Evolutionary conservation across 2,113 vertebrate species (phyloP).

Genomic region (Pelvicachromis taeniatus): DNA sequence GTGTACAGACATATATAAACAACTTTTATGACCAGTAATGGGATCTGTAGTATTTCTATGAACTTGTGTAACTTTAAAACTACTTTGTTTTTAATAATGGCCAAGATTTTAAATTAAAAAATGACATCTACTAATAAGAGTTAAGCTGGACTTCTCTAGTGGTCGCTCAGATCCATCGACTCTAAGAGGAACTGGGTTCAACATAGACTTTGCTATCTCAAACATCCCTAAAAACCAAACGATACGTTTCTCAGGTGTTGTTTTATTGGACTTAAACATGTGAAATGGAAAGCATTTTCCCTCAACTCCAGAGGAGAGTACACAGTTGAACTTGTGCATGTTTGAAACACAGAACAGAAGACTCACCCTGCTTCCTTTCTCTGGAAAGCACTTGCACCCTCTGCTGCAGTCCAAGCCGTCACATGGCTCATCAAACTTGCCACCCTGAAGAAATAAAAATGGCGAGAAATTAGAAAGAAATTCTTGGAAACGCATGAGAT

Average conservation of each 20-base stretch:
- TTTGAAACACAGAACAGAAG: neutral
- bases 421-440: constrained; percentile 72
- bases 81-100: neutral
- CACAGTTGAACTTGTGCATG: neutral
- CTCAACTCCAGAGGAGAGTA: neutral
- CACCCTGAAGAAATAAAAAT: constrained; percentile 64
- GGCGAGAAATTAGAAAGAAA: neutral
- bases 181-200: neutral
- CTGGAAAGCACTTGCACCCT: constrained; percentile 81
- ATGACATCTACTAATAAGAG: neutral
- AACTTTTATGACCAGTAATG: too few relatives aligned
- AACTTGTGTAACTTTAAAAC: neutral
- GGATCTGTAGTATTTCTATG: too few relatives aligned
- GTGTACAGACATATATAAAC: too few relatives aligned
- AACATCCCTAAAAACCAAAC: neutral
- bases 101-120: neutral
- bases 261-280: neutral
- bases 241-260: neutral
- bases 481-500: neutral
- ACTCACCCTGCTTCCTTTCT: constrained; percentile 85
- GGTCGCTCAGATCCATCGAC: too few relatives aligned
- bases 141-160: neutral
- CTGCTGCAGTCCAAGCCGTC: constrained; percentile 79
- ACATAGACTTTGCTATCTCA: neutral
- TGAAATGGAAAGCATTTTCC: neutral